Base-by-base conservation (phyloP, 2,113 vertebrate species). In the Hemiscyllium ocellatum region DNA sequence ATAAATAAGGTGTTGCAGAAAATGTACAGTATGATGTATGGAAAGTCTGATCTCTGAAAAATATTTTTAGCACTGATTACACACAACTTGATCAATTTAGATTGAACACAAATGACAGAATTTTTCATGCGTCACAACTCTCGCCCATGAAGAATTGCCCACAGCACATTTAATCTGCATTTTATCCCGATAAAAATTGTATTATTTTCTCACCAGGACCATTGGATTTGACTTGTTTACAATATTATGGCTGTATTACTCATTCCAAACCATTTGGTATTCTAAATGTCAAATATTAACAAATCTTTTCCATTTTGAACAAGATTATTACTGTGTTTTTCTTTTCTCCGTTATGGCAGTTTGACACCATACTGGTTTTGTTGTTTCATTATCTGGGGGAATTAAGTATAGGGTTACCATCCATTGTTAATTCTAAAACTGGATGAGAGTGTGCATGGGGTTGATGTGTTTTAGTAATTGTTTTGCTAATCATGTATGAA, bases 291-390 rank as follows among this genome's bases (percentile, higher is more conserved):
- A 93, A 66, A 93, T 93, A 91, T 91, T 91, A 91, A 91, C 87
- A 91, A 56, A 65, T n/a, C 61, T 66, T 93, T 22, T 93, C 15
- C 89, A 93, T 66, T 93, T 66, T 68, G 37, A 65, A 93, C 89
- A 93, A 37, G 61, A 66, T 93, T 68, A 93, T 93, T 93, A 68
- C 89, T 66, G 61, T 93, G 66, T 68, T 93, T 93, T 93, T 93
- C 89, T 66, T 93, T 66, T 93, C 89, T 91, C 65, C 89, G 3
- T 93, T 93, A 93, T 42, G 56, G 89, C 89, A 93, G 56, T n/a
- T 93, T 93, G 89, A 93, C 89, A 93, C 61, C 89, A 93, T 33
- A 93, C 33, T 91, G 61, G n/a, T 93, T 93, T 93, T 66, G 61
- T 66, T 93, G 29, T 68, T 68, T 93, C 89, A 37, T 91, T 65